Conservation (phyloP, 1,140 invertebrate species). For the Drosophila sp. region DNA sequence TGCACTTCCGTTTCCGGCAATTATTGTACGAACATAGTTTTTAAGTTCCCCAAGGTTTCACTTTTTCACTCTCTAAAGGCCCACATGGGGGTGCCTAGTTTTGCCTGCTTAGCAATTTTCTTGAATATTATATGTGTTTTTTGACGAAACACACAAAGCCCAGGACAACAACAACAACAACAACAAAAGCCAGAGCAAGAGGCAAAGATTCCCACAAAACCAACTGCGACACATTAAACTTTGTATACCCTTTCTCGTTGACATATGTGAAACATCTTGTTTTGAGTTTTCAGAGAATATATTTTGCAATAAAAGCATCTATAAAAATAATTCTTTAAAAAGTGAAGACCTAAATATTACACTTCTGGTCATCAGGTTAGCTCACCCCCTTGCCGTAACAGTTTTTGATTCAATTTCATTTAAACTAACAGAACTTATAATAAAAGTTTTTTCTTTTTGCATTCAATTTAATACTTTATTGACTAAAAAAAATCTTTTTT, state of each 20-base stretch:
- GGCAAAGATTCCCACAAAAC: neutral
- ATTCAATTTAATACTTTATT: no score
- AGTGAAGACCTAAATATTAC: no score
- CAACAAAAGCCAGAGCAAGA: neutral
- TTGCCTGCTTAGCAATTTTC: slow-evolving; percentile 47
- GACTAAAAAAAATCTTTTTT: no score
- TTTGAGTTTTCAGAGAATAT: no score
- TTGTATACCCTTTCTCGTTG: neutral
- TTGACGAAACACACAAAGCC: slow-evolving; percentile 28
- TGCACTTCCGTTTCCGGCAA: slow-evolving; percentile 79
- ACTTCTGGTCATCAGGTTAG: no score
- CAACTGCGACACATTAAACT: neutral
- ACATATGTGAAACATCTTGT: neutral
- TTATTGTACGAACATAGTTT: slow-evolving; percentile 54
- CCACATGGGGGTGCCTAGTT: slow-evolving; percentile 7
- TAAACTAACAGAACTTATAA: no score
- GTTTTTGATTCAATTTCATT: no score
- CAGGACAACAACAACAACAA: slow-evolving; percentile 3
- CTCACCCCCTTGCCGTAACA: no score
- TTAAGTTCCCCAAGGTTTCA: slow-evolving; percentile 39
- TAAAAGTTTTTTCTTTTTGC: no score
- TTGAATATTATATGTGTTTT: slow-evolving; percentile 44
- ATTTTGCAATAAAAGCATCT: no score
- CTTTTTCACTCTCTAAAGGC: neutral
- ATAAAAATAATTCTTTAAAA: no score